Conservation (phyloP, 1,140 invertebrate genomes). For the Pogonomyrmex barbatus region DNA sequence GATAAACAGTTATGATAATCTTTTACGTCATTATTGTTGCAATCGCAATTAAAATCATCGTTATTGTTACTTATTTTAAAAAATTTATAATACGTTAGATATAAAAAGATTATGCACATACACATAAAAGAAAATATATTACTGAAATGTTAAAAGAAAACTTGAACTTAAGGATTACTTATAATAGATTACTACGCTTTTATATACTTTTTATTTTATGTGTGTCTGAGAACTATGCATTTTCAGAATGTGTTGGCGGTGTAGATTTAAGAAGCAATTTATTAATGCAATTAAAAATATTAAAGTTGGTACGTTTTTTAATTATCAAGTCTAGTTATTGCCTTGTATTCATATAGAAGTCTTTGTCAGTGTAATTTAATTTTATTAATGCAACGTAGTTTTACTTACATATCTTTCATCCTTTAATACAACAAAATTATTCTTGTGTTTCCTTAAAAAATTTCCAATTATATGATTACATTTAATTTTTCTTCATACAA, state of each 20-base stretch:
- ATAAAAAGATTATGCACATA: background rate
- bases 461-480: background rate
- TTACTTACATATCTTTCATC: background rate
- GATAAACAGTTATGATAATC: conserved; percentile 31
- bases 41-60: background rate
- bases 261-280: conserved; percentile 3
- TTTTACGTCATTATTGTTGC: background rate
- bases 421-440: background rate
- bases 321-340: background rate
- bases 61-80: background rate
- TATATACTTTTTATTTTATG: background rate
- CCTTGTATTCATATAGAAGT: background rate
- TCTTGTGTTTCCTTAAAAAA: background rate
- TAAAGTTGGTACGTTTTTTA: background rate
- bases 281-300: background rate
- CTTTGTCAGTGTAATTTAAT: background rate
- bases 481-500: background rate
- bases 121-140: background rate
- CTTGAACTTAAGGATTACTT: background rate
- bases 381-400: background rate
- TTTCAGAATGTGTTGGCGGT: background rate
- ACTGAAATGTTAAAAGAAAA: background rate
- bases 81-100: background rate
- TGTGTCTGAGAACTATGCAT: background rate
- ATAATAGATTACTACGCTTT: background rate